Evolutionary conservation across 2,113 vertebrate genomes (phyloP), one percentile per base, ranked within the genome.

Genomic region (Vidua macroura): DNA sequence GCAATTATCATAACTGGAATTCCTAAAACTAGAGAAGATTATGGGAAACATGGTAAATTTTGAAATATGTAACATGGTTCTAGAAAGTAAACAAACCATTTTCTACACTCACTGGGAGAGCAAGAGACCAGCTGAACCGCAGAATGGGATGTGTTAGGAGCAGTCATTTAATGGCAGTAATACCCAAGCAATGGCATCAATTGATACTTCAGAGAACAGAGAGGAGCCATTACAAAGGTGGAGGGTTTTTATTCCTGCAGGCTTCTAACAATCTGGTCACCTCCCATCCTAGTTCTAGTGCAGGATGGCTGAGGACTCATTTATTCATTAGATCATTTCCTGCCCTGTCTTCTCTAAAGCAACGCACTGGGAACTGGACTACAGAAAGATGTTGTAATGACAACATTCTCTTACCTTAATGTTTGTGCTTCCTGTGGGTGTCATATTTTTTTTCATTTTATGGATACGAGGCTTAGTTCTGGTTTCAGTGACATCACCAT

Each of bases 1-100:
- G 91, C 76, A 88, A 59, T 86, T 72, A 86, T 69, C 70, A 62
- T 76, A 83, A 66, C 1, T 63, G 68, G 64, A 88, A 94, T 43
- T 92, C 76, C 92, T 95, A 90, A 88, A 95, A 58, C 93, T 83
- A 93, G 88, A 82, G 49, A 75, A 35, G 79, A 51, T 80, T 63
- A 80, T 2, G 56, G 88, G 75, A 74, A 74, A 86, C 43, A 59
- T 35, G 56, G 52, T 74, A 33, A 81, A 44, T 53, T 83, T 68
- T 83, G 72, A 80, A 83, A 92, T 53, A 69, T 11, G 35, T 37
- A 77, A 67, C n/a, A 60, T 53, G 35, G 86, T 70, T 92, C 72
- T 74, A 86, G 60, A 67, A 85, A 95, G 67, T 72, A 79, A 95
- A 92, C 15, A 56, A 96, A 88, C 67, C 43, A 25, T 83, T 90